Conservation (phyloP, 2,113 vertebrate species). For the Helogale parvula region DNA sequence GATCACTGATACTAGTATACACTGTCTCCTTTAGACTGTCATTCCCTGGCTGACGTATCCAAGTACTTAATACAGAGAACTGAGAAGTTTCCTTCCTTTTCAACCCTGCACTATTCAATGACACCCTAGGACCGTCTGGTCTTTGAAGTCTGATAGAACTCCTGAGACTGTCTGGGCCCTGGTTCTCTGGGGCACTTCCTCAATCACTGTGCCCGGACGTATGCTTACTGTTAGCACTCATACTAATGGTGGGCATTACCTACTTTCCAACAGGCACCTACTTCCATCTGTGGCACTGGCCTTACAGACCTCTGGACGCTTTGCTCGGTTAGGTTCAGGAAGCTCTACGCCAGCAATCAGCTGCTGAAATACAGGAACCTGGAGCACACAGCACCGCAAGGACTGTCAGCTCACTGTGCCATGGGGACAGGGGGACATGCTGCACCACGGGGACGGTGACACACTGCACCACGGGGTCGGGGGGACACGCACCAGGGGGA, state of each 20-base stretch:
- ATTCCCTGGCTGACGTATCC: background rate
- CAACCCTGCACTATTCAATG: background rate
- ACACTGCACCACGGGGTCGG: too few relatives aligned
- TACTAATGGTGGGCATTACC: background rate
- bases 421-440: too few relatives aligned
- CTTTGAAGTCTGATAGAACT: background rate
- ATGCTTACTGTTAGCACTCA: too few relatives aligned
- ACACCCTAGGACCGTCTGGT: too few relatives aligned
- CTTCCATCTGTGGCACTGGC: background rate
- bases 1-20: background rate
- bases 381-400: too few relatives aligned
- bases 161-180: too few relatives aligned
- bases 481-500: too few relatives aligned
- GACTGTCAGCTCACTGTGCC: too few relatives aligned
- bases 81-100: background rate
- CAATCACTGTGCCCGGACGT: fast-evolving
- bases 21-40: background rate
- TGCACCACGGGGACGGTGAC: too few relatives aligned
- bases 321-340: background rate
- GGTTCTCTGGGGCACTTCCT: background rate
- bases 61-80: background rate
- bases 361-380: too few relatives aligned
- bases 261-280: background rate
- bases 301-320: background rate
- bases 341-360: background rate